Base-by-base conservation (phyloP, 2,888 invertebrate genomes). In the Ctenicera cuprea region DNA sequence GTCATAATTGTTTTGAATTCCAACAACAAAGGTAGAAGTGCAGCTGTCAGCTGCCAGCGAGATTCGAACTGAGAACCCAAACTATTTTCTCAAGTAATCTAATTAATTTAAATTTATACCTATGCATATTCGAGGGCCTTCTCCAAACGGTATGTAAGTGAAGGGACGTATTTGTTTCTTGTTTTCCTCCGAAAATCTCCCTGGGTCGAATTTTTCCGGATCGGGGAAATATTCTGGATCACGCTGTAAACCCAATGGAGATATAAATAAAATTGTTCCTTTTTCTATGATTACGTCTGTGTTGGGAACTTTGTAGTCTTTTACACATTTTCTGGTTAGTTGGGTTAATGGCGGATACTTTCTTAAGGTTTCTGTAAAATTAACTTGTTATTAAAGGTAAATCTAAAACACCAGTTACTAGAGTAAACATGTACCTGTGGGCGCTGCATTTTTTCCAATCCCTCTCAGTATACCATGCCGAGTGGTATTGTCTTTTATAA, bases 361-460 rank as follows among this genome's bases (percentile, higher is more conserved):
- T n/a, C 87, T 77, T 16, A 87, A 75, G 0, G 85, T 84, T 79
- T 87, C 87, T 83, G 79, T 0, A 61, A 38, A 41, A 38, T n/a
- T 11, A 33, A 33, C 73, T n/a, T n/a, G n/a, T n/a, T n/a, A n/a
- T n/a, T n/a, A n/a, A n/a, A n/a, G n/a, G n/a, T n/a, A n/a, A n/a
- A n/a, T n/a, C n/a, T n/a, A n/a, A n/a, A n/a, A n/a, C n/a, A n/a
- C n/a, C n/a, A n/a, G n/a, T n/a, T n/a, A n/a, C n/a, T n/a, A n/a
- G n/a, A n/a, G n/a, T n/a, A n/a, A n/a, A n/a, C n/a, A n/a, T n/a
- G n/a, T n/a, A n/a, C n/a, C n/a, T n/a, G n/a, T n/a, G n/a, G n/a
- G n/a, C n/a, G n/a, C n/a, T n/a, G n/a, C n/a, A n/a, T n/a, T n/a
- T n/a, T n/a, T n/a, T n/a, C n/a, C n/a, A n/a, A 26, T 26, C 26